phyloP scores from a whole-genome alignment of 2,113 vertebrate species.

The Hemicordylus capensis region DNA sequence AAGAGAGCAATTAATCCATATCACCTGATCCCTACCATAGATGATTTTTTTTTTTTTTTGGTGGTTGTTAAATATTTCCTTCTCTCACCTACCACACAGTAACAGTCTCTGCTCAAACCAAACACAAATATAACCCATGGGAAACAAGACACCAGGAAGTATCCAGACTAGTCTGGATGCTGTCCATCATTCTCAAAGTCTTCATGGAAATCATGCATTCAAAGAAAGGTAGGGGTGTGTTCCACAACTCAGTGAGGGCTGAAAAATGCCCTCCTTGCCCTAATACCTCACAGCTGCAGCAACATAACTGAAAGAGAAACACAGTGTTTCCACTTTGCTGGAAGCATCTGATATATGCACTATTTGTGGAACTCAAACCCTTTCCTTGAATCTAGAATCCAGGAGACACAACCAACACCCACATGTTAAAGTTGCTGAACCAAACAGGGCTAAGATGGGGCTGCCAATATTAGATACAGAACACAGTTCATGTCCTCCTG shows the following conservation, averaged over 20 bases:
- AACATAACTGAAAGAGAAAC: neutral
- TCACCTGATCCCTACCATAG: neutral
- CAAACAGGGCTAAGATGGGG: fast-evolving
- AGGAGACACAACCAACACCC: fast-evolving
- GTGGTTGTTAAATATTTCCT: fast-evolving
- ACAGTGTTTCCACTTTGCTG: neutral
- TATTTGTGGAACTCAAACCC: neutral
- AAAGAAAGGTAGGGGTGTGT: neutral
- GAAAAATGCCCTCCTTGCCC: neutral
- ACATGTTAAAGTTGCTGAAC: neutral
- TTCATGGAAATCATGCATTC: fast-evolving
- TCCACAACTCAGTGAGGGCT: fast-evolving
- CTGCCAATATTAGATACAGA: neutral
- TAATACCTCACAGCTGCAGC: neutral
- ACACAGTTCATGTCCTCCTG: neutral
- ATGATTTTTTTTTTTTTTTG: too few species aligned
- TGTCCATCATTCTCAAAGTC: fast-evolving
- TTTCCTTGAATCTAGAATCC: fast-evolving
- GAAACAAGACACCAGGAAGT: fast-evolving
- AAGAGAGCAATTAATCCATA: neutral
- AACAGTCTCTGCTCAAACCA: neutral
- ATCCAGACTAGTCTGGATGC: too few species aligned
- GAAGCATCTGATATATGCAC: too few species aligned
- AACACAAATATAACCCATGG: fast-evolving
- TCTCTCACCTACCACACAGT: fast-evolving